Base-by-base conservation (phyloP, 30 jellyfish, hydroid and myxozoan genomes). In the Pseudorhiza aurosa region DNA sequence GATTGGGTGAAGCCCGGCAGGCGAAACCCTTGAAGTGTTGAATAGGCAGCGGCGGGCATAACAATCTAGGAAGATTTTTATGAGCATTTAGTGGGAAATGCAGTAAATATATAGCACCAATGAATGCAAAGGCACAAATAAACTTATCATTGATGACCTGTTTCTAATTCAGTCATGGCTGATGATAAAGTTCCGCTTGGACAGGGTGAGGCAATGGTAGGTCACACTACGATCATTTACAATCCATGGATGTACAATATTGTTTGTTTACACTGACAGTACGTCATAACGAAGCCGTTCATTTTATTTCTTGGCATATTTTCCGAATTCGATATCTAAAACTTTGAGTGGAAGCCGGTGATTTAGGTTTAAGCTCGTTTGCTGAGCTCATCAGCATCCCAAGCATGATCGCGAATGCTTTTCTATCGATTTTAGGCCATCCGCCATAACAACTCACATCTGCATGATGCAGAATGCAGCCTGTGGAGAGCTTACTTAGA, bases 161-260 rank as follows among this genome's bases (percentile, higher is more conserved):
- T n/a, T 24, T 72, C 14, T 37, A 18, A 32, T 3, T 29, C 31
- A 1, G 47, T 11, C 46, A 84, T 84, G 95, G 84, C 95, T 49
- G 95, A 71, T 37, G 95, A 84, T 72, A 72, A 84, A 45, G 49
- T 84, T 17, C 88, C 88, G 37, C 88, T 84, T 27, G 95, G 88
- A 4, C 85, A 72, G 49, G 83, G 77, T 14, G 95, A 84, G 56
- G 74, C 88, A 19, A 37, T 84, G 95, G 95, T 75, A 46, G 72
- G 95, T 28, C 14, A 1, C 8, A 6, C 35, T 47, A 11, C 35
- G 9, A 8, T 9, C 17, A 17, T 9, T 17, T 9, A 42, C 17
- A 8, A 8, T 42, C 56, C 56, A 8, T 42, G 56, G 14, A 9
- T 8, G n/a, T n/a, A n/a, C n/a, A n/a, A n/a, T n/a, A n/a, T n/a